phyloP scores from a whole-genome alignment of 2,113 vertebrate species.

The Cololabis saira region DNA sequence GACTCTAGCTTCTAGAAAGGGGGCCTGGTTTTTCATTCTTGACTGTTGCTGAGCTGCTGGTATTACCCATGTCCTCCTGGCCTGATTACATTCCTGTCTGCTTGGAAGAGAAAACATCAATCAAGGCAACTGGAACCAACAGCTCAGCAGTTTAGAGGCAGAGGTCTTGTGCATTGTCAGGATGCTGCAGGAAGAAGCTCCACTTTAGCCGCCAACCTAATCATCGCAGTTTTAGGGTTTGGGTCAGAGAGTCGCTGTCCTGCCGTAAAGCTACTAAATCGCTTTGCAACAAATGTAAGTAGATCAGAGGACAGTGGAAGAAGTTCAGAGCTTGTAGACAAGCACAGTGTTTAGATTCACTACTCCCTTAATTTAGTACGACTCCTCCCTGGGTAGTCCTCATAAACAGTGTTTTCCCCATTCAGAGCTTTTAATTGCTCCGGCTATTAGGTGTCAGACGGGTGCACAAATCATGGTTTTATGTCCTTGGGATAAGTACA shows the following conservation, averaged over 20 bases:
- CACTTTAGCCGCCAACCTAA: constrained; percentile 18
- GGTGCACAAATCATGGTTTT: constrained; percentile 20
- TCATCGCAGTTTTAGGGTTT: constrained; percentile 54
- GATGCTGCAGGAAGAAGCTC: constrained; percentile 41
- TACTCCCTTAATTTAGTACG: constrained; percentile 40
- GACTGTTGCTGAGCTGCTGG: constrained; percentile 33
- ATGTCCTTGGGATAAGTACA: constrained; percentile 29
- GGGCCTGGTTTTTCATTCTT: constrained; percentile 12
- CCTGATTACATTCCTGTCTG: constrained; percentile 48
- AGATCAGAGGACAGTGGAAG: constrained; percentile 46
- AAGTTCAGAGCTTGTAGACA: constrained; percentile 29
- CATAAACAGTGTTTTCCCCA: constrained; percentile 16
- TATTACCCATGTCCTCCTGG: constrained; percentile 41
- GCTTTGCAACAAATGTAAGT: constrained; percentile 40
- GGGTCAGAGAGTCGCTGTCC: constrained; percentile 6
- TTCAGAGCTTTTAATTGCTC: constrained; percentile 53
- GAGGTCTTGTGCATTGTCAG: constrained; percentile 47
- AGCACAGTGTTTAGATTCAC: constrained; percentile 18
- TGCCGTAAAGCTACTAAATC: constrained; percentile 58
- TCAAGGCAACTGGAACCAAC: constrained; percentile 63
- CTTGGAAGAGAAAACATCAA: constrained; percentile 40
- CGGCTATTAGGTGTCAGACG: constrained; percentile 29
- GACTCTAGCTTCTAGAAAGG: constrained; percentile 1
- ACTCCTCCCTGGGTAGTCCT: constrained; percentile 25
- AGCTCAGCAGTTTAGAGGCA: constrained; percentile 64